Evolutionary conservation across 1,140 invertebrate species (phyloP).

Genomic region (Diprion similis): DNA sequence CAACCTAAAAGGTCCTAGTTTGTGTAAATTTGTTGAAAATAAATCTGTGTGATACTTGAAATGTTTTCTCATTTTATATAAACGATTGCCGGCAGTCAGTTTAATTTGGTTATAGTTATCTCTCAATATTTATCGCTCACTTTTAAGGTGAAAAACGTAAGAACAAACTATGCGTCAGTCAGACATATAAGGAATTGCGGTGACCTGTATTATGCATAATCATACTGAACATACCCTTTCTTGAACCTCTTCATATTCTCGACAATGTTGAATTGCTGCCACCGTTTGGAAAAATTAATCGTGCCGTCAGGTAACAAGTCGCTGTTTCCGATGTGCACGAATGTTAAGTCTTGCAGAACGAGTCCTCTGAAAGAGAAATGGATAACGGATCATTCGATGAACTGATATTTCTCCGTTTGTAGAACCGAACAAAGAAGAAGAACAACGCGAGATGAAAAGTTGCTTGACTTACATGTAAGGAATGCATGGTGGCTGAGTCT

Average conservation of each 20-base stretch:
- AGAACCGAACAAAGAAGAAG: slow-evolving; percentile 17
- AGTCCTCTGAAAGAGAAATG: slow-evolving; percentile 79
- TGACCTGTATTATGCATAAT: neutral
- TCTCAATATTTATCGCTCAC: neutral
- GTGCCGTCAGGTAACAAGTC: slow-evolving; percentile 86
- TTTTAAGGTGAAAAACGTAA: slow-evolving; percentile 8
- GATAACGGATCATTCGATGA: slow-evolving; percentile 18
- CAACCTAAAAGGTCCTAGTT: no score
- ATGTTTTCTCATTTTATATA: no score
- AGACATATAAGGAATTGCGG: slow-evolving; percentile 16
- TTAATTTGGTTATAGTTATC: neutral
- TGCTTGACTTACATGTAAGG: slow-evolving; percentile 89
- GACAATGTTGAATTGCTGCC: slow-evolving; percentile 98
- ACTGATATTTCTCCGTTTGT: slow-evolving; percentile 19
- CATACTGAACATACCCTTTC: slow-evolving; percentile 76
- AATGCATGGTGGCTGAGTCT: slow-evolving; percentile 96
- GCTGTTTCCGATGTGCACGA: slow-evolving; percentile 97
- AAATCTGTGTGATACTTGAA: no score
- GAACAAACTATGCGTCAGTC: slow-evolving; percentile 11
- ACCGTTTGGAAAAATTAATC: slow-evolving; percentile 97
- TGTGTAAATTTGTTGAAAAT: no score
- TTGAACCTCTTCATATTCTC: slow-evolving; percentile 98
- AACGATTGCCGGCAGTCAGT: no score
- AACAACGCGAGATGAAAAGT: slow-evolving; percentile 10
- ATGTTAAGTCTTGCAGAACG: slow-evolving; percentile 98